Base-by-base conservation (phyloP, 92 coral and sea anemone species). In the Montipora capitata region DNA sequence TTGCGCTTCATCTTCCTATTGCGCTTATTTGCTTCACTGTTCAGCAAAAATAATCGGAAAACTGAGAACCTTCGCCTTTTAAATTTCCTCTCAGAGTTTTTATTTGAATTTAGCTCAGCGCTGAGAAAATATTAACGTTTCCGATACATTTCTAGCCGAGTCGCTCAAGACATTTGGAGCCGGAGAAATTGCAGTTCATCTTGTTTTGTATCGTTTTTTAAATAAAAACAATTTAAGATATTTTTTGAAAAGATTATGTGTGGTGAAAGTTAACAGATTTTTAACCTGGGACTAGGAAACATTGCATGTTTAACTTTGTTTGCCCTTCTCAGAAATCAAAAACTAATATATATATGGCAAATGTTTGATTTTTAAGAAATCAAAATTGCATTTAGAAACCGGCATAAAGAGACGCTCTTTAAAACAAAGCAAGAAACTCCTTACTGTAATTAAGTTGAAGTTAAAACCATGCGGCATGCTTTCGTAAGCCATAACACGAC, bases 351-450 rank as follows among this genome's bases (percentile, higher is more conserved):
- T 38, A 68, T 52, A 77, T 52, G 66, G 41, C 68, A 38, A 68
- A 68, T 48, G 52, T 48, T 48, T 48, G 52, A 48, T 72, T 83
- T 82, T 18, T 7, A 35, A 18, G 70, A 83, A 83, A 72, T 83
- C 63, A 83, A 72, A 83, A 72, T 83, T 62, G 88, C 42, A 81
- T 81, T 81, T 69, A 81, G 13, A 51, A 69, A 77, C 38, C 85
- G 57, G 35, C 35, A 27, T 81, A 15, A 68, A 68, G 68, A 65
- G 3, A 20, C 10, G 13, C 74, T 27, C 35, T 27, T 27, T 27
- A 27, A 27, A 27, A 27, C 35, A 27, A 27, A 27, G 35, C 35
- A 27, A 27, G 35, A 27, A 27, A 27, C 35, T 27, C 35, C 35
- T 81, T 68, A 39, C 12, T 51, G 76, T 81, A 68, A 81, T 68